Evolutionary conservation across 2,797 vertebrate genomes (phyloP), one percentile per base, ranked within the genome.

Genomic region (Tokudaia tokunoshimensis): DNA sequence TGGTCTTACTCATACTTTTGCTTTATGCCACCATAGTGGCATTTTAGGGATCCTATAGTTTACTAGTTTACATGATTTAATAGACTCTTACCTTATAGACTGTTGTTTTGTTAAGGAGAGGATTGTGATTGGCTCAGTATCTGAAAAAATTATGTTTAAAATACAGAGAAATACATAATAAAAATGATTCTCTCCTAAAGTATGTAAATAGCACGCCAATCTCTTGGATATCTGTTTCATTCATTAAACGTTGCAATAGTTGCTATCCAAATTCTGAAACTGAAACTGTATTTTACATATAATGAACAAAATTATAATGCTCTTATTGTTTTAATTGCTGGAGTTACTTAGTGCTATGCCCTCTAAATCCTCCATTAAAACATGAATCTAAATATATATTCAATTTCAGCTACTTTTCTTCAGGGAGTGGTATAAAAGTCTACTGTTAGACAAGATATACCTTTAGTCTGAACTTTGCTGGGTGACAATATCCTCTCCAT

Each of bases 111-210:
- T 10, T 55, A 86, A 96, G 29, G 50, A 92, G 34, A 87, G 22
- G 74, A 80, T 75, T 84, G 2, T 79, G 67, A 92, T 82, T 75
- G 10, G 7, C 81, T 89, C 9, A 82, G 9, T 91, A 6, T 89
- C 12, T 84, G 87, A 96, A 95, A 90, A 92, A 94, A 26, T 86
- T 89, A 67, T 63, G 6, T 61, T 90, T 92, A 85, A 65, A 87
- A 52, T 91, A 78, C 41, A 82, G 26, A 55, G 31, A 19, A 70
- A 72, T 72, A 72, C 20, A 72, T 37, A 72, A 37, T 37, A 72
- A 72, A 70, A 72, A 19, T n/a, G 34, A 72, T 72, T 61, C 59
- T 81, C 67, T 5, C 4, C 22, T 85, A 14, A 79, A 52, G 87
- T 90, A 44, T 65, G 8, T 29, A 79, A 74, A 52, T 26, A 26